Conservation (phyloP, 2,797 vertebrate species). For the Fundulus diaphanus region DNA sequence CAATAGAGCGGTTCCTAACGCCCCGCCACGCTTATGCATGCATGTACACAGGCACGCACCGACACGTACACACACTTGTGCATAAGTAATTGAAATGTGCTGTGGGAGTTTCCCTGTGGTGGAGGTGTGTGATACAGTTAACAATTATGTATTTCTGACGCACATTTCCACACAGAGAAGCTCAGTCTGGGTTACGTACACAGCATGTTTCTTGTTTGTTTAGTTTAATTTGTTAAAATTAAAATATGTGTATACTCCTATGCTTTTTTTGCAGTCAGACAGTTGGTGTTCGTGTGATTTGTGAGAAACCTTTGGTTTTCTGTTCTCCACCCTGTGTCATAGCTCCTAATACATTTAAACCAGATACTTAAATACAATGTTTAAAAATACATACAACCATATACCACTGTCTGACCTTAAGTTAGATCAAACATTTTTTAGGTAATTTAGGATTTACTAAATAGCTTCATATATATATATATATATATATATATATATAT, state of each 20-base stretch:
- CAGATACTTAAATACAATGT: not conserved
- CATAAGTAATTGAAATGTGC: slow-evolving; percentile 57
- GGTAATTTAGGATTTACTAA: not conserved
- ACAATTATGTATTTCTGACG: slow-evolving; percentile 48
- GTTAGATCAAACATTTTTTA: not conserved
- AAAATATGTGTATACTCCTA: slow-evolving; percentile 25
- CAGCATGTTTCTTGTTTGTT: slow-evolving; percentile 48
- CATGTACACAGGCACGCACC: slow-evolving; percentile 49
- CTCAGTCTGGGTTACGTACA: slow-evolving; percentile 55
- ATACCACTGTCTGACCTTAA: not conserved
- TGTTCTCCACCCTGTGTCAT: not conserved
- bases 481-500: no score
- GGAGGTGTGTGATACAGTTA: slow-evolving; percentile 64
- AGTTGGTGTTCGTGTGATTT: slow-evolving; percentile 15
- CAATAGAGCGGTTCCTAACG: slow-evolving; percentile 80
- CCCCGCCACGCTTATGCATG: slow-evolving; percentile 79
- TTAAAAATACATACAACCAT: not conserved
- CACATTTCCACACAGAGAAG: slow-evolving; percentile 39
- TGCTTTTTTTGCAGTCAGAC: slow-evolving; percentile 13
- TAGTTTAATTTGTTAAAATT: slow-evolving; percentile 38
- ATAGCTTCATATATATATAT: not conserved
- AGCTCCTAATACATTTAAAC: not conserved
- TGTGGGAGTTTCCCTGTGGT: slow-evolving; percentile 64
- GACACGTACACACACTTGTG: slow-evolving; percentile 22
- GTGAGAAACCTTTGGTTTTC: slow-evolving; percentile 30